phyloP scores from a whole-genome alignment of 2,113 vertebrate species.

The Alectura lathami region DNA sequence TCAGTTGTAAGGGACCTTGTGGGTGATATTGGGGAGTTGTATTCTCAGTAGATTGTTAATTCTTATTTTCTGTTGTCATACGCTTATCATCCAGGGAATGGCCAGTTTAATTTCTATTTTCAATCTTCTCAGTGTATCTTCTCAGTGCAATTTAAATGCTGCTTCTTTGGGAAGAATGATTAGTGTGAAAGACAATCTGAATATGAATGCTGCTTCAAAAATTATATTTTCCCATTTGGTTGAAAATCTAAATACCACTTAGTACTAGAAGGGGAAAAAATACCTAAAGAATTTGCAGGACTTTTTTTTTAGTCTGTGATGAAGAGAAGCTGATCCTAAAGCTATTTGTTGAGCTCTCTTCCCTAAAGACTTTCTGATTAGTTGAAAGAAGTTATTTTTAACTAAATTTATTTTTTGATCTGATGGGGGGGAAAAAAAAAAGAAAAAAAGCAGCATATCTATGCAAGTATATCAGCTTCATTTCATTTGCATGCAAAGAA shows the following conservation, averaged over 20 bases:
- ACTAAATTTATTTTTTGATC: background rate
- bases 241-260: background rate
- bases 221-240: background rate
- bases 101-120: background rate
- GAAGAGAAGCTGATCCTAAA: background rate
- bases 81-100: background rate
- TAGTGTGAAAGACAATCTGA: background rate
- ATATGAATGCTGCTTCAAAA: background rate
- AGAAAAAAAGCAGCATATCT: background rate
- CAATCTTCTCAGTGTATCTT: background rate
- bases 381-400: background rate
- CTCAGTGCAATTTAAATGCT: background rate
- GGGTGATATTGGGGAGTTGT: background rate
- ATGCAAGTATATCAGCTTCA: fast-evolving
- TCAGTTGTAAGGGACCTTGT: too few species aligned
- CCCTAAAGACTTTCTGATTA: background rate
- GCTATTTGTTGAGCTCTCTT: background rate
- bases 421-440: background rate
- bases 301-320: background rate
- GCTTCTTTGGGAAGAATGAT: background rate
- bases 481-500: background rate
- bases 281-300: background rate
- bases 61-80: background rate
- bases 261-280: background rate
- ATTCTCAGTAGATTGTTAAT: background rate